phyloP scores from a whole-genome alignment of 1,140 invertebrate genomes.

The Rhopalosiphum maidis region DNA sequence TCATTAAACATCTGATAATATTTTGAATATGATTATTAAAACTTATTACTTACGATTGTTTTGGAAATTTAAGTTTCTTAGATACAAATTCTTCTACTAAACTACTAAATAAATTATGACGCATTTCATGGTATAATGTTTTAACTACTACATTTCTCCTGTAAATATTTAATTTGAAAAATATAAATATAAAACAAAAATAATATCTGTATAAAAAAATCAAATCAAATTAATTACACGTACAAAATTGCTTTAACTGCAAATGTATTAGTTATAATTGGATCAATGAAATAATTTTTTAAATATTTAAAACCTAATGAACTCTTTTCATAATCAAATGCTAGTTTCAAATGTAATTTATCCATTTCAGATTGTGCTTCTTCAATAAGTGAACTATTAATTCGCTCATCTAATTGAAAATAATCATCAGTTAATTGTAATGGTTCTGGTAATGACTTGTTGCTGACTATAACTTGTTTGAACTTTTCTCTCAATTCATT shows the following conservation, averaged over 20 bases:
- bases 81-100: not conserved
- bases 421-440: slow-evolving; percentile 68
- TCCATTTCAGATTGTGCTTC: slow-evolving; percentile 69
- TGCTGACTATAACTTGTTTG: slow-evolving; percentile 63
- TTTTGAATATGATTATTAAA: not conserved
- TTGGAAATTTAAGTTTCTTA: slow-evolving; percentile 48
- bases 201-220: not conserved
- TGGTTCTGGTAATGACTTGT: slow-evolving; percentile 68
- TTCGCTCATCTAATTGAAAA: slow-evolving; percentile 71
- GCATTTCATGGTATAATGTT: slow-evolving; percentile 35
- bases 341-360: slow-evolving; percentile 68
- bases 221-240: not conserved
- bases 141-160: slow-evolving; percentile 12
- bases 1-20: not conserved
- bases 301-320: slow-evolving; percentile 75
- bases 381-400: slow-evolving; percentile 65
- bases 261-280: slow-evolving; percentile 62
- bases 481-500: slow-evolving; percentile 60
- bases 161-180: not conserved
- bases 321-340: slow-evolving; percentile 74
- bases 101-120: not conserved
- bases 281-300: slow-evolving; percentile 72
- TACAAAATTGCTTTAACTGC: slow-evolving; percentile 40
- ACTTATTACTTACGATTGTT: slow-evolving; percentile 12
- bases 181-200: not conserved